Evolutionary conservation across 2,797 vertebrate genomes (phyloP).

Genomic region (Xenopus petersii): DNA sequence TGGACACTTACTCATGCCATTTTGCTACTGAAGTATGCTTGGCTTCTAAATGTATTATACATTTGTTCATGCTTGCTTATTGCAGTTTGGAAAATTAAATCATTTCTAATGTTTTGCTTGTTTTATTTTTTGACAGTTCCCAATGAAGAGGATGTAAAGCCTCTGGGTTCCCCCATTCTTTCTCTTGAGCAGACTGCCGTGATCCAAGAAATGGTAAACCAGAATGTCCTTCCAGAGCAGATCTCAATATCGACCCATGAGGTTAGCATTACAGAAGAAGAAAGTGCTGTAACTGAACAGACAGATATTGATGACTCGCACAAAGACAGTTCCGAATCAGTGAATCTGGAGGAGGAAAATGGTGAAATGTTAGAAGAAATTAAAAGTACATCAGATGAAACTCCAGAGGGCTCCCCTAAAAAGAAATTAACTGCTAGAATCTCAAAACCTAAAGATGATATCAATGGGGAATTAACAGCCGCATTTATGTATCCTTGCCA

Average conservation of each 20-base stretch:
- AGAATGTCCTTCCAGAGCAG: slow-evolving; percentile 62
- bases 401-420: slow-evolving; percentile 62
- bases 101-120: neutral
- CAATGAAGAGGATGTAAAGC: slow-evolving; percentile 76
- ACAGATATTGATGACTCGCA: slow-evolving; percentile 56
- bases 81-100: neutral
- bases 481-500: slow-evolving; percentile 83
- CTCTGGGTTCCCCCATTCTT: slow-evolving; percentile 62
- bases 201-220: slow-evolving; percentile 64
- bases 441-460: slow-evolving; percentile 66
- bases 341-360: slow-evolving; percentile 68
- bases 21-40: too few relatives aligned
- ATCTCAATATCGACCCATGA: slow-evolving; percentile 52
- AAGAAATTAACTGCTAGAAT: slow-evolving; percentile 54
- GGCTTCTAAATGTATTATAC: too few relatives aligned
- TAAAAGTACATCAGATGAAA: slow-evolving; percentile 58
- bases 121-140: slow-evolving; percentile 64
- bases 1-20: too few relatives aligned
- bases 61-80: too few relatives aligned
- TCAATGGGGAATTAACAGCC: slow-evolving; percentile 76
- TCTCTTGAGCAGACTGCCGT: slow-evolving; percentile 67
- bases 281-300: slow-evolving; percentile 42
- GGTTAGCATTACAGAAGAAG: slow-evolving; percentile 52
- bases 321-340: slow-evolving; percentile 57
- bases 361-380: slow-evolving; percentile 66